Percentiles rank a stretch among this genome's conserved stretches.
Evolutionary conservation across 2,888 invertebrate genomes (phyloP).

Genomic region (Spicauda simplicius): DNA sequence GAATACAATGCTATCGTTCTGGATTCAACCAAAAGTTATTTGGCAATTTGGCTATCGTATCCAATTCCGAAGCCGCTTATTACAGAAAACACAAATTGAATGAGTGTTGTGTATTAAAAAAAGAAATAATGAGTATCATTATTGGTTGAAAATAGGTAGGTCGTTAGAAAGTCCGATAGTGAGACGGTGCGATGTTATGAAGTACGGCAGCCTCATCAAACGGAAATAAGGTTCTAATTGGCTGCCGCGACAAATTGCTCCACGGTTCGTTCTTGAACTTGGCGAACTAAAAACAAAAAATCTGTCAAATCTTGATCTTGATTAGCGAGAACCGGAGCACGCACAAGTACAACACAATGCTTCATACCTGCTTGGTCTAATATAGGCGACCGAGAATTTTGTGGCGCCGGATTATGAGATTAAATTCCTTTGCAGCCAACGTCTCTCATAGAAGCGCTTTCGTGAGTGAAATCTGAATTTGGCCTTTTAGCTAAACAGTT

Average conservation of each 20-base stretch:
- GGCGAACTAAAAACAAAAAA: conserved; percentile 35
- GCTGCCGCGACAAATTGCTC: conserved; percentile 37
- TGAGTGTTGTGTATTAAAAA: conserved; percentile 40
- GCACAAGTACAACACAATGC: conserved; percentile 3
- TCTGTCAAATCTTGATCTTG: conserved; percentile 40
- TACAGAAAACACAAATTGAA: conserved; percentile 42
- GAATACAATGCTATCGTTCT: conserved; percentile 21
- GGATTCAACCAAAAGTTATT: conserved; percentile 24
- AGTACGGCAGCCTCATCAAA: conserved; percentile 41
- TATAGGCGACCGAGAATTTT: conserved; percentile 19
- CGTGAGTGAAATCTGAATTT: conserved; percentile 29
- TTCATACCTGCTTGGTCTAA: conserved; percentile 7
- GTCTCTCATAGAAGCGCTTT: conserved; percentile 7
- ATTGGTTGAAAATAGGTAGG: conserved; percentile 42
- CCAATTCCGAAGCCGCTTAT: conserved; percentile 40
- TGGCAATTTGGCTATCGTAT: conserved; percentile 37
- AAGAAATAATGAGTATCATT: conserved; percentile 47
- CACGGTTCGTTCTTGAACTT: conserved; percentile 31
- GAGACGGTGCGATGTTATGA: conserved; percentile 37
- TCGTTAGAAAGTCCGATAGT: conserved; percentile 45
- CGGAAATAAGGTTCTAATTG: conserved; percentile 43
- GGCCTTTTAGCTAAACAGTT: conserved; percentile 38
- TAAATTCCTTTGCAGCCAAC: conserved; percentile 26
- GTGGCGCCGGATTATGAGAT: conserved; percentile 29
- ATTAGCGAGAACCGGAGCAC: conserved; percentile 34